Conservation (phyloP, 2,113 vertebrate genomes). For the Pogonocichla stellata region DNA sequence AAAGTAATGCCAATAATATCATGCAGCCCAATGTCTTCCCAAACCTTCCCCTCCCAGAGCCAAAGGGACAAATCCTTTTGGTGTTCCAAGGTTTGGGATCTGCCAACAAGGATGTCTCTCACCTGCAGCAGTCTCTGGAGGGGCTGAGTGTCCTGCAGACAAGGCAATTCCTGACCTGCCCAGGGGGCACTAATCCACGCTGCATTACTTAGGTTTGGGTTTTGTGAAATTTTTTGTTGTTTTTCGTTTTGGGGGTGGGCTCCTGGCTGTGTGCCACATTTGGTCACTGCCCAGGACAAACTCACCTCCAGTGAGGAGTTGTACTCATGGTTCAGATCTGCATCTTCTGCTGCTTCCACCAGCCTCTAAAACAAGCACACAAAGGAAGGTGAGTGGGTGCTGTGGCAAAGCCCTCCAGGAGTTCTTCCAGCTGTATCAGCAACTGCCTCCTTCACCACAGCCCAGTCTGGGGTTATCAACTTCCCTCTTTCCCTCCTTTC, state of each 20-base stretch:
- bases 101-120: neutral
- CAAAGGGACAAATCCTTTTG: neutral
- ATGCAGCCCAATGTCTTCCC: fast-evolving
- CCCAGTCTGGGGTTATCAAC: neutral
- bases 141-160: neutral
- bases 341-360: slow-evolving; percentile 91
- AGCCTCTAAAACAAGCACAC: slow-evolving; percentile 75
- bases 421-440: neutral
- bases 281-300: neutral
- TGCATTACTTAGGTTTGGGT: no score
- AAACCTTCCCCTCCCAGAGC: neutral
- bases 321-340: slow-evolving; percentile 89
- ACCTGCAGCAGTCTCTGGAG: neutral
- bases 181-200: neutral
- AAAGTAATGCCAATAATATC: neutral
- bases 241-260: no score
- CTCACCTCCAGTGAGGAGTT: slow-evolving; percentile 88
- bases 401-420: neutral
- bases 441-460: neutral
- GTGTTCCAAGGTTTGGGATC: neutral
- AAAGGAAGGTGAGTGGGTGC: neutral
- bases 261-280: neutral
- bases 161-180: neutral
- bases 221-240: no score
- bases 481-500: neutral